Evolutionary conservation across 2,888 invertebrate genomes (phyloP), one percentile per base, ranked within the genome.

Genomic region (Choreutis nemorana): DNA sequence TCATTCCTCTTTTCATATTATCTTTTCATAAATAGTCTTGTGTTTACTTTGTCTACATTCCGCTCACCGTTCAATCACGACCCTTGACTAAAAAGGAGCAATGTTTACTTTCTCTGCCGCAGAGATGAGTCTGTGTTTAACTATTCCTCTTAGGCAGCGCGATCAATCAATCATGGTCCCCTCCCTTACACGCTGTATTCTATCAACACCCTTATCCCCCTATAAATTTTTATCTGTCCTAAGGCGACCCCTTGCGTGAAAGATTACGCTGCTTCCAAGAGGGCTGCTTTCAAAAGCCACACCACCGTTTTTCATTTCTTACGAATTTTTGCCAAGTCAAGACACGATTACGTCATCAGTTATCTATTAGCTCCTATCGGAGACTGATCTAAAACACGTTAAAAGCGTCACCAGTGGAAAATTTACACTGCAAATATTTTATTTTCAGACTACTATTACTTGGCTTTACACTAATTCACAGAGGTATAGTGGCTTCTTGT

Each of bases 191-290:
- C 56, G 58, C 56, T 58, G 60, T 63, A 70, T 73, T 72, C 65
- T 65, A 67, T 68, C 61, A 59, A 55, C 61, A 57, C 57, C 45
- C 46, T 60, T 60, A 61, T 64, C 64, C 64, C 56, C 63, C 65
- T 65, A 66, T 64, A 67, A 68, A 72, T 68, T 65, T 64, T 68
- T 68, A 70, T 68, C 66, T 62, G 46, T 47, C 55, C 56, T 55
- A 51, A 50, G 53, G 53, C 49, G 46, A 50, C 53, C 52, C 43
- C 45, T 55, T 54, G 53, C 55, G 55, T 71, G 66, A 67, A 58
- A 57, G 63, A 70, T 70, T 67, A 70, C 61, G 55, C 51, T 50
- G 65, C 64, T 58, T 49, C 50, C 46, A 45, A n/a, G n/a, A n/a
- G n/a, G n/a, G n/a, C 48, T 48, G 52, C 48, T 50, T 18, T 18